Evolutionary conservation across 2,113 vertebrate species (phyloP).

Genomic region (Dipodomys ordii): DNA sequence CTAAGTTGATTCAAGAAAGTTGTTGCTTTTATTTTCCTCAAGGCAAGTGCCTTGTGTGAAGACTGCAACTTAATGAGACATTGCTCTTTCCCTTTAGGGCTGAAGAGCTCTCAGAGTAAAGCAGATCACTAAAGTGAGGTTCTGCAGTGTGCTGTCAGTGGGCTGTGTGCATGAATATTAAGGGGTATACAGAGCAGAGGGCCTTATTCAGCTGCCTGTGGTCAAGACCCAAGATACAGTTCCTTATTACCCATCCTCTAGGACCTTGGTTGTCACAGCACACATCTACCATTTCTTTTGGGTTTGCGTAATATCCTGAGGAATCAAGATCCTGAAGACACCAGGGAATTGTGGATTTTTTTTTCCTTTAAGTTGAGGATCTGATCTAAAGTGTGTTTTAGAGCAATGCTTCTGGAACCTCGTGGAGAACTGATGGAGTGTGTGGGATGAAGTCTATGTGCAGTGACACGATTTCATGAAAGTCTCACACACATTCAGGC

Average conservation of each 20-base stretch:
- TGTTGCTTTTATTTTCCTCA: neutral
- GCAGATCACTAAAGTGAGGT: neutral
- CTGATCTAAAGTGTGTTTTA: neutral
- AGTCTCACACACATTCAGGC: neutral
- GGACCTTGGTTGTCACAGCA: neutral
- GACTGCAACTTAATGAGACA: no score
- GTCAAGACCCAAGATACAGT: neutral
- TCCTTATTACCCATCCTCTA: neutral
- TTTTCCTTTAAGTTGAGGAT: neutral
- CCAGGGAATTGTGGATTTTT: fast-evolving
- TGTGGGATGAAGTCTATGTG: fast-evolving
- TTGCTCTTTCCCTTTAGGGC: neutral
- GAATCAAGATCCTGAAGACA: neutral
- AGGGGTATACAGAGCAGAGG: fast-evolving
- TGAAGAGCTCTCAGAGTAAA: neutral
- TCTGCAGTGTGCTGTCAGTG: no score
- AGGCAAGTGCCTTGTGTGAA: neutral
- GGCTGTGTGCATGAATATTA: no score
- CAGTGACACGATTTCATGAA: neutral
- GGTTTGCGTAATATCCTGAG: neutral
- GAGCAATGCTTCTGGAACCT: neutral
- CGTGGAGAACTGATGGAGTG: neutral
- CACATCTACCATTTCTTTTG: neutral
- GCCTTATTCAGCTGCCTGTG: neutral
- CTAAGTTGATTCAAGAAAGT: neutral